A percentile compares a stretch with the other conserved stretches of the same genome.
These are phyloP conservation scores for Pelvicachromis taeniatus DNA, from an alignment of 2,113 vertebrate genomes.

Conservation along the genomic window DNA sequence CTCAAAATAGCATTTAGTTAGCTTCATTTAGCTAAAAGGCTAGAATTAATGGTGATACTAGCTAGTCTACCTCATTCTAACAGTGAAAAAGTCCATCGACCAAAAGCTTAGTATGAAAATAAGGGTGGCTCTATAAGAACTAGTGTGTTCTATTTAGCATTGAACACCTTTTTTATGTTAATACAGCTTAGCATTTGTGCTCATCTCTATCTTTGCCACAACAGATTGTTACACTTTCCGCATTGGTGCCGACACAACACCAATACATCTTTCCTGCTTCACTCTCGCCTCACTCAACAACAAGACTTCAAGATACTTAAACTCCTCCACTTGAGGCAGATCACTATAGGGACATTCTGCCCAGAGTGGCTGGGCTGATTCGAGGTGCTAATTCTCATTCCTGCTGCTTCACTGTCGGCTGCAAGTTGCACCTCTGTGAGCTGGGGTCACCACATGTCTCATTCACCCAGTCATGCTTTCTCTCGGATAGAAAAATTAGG, in stretches of 20 bases:
- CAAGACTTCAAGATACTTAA: background rate
- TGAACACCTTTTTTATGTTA: background rate
- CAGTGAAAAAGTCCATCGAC: background rate
- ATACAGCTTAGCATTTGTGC: background rate
- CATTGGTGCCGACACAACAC: background rate
- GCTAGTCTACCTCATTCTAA: background rate
- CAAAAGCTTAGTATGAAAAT: background rate
- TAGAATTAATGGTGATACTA: background rate
- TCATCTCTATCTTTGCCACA: background rate
- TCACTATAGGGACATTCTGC: background rate
- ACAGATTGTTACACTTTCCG: background rate
- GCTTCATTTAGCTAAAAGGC: background rate
- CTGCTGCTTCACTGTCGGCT: background rate
- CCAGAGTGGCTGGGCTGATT: background rate
- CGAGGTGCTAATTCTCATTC: background rate
- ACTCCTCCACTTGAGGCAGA: background rate
- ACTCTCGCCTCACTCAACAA: background rate
- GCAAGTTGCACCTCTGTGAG: background rate
- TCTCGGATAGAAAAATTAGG: background rate
- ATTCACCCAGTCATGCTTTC: background rate
- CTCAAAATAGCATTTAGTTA: background rate
- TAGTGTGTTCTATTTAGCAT: background rate
- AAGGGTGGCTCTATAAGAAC: background rate
- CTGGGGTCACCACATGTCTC: background rate
- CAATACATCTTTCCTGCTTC: background rate